Evolutionary conservation across 2,113 vertebrate genomes (phyloP).

Genomic region (Nerophis ophidion): DNA sequence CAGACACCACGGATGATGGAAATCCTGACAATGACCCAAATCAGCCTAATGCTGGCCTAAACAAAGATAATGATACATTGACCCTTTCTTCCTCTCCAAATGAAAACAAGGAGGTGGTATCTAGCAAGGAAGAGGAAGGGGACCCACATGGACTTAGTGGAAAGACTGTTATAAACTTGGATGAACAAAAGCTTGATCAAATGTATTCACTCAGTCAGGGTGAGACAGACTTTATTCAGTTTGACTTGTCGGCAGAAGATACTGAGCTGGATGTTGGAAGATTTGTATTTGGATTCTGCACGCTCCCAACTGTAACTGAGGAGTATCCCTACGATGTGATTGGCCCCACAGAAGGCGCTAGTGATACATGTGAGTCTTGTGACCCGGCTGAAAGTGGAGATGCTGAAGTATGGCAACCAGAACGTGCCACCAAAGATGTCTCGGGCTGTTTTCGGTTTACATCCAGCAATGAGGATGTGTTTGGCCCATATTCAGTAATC

Average conservation of each 20-base stretch:
- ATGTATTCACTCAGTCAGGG: conserved; percentile 23
- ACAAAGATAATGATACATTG: conserved; percentile 30
- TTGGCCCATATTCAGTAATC: conserved; percentile 72
- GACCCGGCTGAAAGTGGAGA: conserved; percentile 56
- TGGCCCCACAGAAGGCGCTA: conserved; percentile 63
- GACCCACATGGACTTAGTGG: conserved; percentile 23
- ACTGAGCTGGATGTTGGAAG: conserved; percentile 33
- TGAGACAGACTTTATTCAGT: conserved; percentile 28
- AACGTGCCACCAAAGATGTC: conserved; percentile 68
- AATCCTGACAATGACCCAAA: conserved; percentile 50
- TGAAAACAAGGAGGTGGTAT: conserved; percentile 34
- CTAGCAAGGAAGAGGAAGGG: conserved; percentile 28
- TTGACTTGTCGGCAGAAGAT: conserved; percentile 24
- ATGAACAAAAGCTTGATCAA: conserved; percentile 33
- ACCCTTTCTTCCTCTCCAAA: conserved; percentile 13
- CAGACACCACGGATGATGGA: conserved; percentile 50
- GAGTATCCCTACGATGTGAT: conserved; percentile 75
- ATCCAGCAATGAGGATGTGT: conserved; percentile 67
- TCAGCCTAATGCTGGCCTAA: conserved; percentile 27
- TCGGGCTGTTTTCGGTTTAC: conserved; percentile 70
- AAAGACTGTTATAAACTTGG: conserved; percentile 35
- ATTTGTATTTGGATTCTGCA: conserved; percentile 56
- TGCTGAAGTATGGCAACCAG: conserved; percentile 65
- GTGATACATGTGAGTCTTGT: conserved; percentile 61
- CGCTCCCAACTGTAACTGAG: conserved; percentile 65